These are phyloP conservation scores for Pristionchus japonicus DNA, from an alignment of 2,888 invertebrate genomes.

Conservation along the genomic window DNA sequence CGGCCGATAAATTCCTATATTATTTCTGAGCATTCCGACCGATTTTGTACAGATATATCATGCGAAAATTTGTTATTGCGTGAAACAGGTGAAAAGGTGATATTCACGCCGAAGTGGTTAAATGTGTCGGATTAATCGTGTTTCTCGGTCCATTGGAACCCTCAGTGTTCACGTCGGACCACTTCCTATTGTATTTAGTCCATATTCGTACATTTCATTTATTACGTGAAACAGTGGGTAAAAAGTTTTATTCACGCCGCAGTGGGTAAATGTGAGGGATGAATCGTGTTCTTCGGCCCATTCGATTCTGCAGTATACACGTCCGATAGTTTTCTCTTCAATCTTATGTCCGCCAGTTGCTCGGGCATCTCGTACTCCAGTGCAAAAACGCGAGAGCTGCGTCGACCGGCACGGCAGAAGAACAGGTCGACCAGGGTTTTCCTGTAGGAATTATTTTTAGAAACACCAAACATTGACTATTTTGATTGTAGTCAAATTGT, in stretches of 20 bases:
- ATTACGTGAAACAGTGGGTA: neutral
- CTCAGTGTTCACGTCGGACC: too few species aligned
- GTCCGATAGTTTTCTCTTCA: neutral
- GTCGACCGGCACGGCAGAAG: neutral
- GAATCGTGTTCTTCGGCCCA: neutral
- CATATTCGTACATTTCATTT: neutral
- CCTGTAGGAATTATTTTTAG: too few species aligned
- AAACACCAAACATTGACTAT: too few species aligned
- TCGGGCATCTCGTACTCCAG: neutral
- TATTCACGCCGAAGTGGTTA: too few species aligned
- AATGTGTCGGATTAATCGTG: too few species aligned
- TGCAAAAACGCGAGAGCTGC: neutral
- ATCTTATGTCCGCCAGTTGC: neutral
- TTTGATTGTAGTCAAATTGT: neutral
- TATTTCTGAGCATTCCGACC: too few species aligned
- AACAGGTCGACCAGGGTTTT: neutral
- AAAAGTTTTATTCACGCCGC: neutral
- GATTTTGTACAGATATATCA: too few species aligned
- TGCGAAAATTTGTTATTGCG: too few species aligned
- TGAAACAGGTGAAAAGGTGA: too few species aligned
- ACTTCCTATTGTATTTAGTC: neutral
- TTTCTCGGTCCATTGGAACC: too few species aligned
- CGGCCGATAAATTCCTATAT: neutral
- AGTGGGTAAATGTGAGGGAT: neutral
- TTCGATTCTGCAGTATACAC: neutral